phyloP scores from a whole-genome alignment of 2,797 vertebrate genomes.

The Sebastes minor region DNA sequence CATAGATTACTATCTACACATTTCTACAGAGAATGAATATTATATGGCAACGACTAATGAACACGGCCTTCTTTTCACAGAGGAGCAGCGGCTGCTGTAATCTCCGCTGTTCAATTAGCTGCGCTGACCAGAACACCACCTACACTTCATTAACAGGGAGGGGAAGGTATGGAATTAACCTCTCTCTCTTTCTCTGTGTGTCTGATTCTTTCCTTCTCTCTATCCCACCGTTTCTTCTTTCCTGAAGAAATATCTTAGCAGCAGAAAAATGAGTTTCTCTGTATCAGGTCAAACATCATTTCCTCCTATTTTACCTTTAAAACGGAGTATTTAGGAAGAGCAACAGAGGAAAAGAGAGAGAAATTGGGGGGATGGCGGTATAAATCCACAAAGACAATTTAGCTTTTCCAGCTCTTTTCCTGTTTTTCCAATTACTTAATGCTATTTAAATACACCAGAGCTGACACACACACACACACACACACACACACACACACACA shows the following conservation, averaged over 20 bases:
- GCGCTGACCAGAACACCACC: constrained; percentile 62
- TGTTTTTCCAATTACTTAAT: constrained; percentile 78
- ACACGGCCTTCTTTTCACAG: constrained; percentile 68
- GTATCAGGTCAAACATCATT: constrained; percentile 63
- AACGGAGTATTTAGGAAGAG: constrained; percentile 57
- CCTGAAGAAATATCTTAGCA: constrained; percentile 51
- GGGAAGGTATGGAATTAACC: constrained; percentile 62
- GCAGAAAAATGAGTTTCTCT: constrained; percentile 56
- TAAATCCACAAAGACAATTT: constrained; percentile 69
- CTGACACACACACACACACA: constrained; percentile 37
- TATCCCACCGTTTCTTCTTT: constrained; percentile 24
- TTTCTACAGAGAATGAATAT: constrained; percentile 70
- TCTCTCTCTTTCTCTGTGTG: neutral
- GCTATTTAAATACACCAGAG: constrained; percentile 74
- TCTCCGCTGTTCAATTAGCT: constrained; percentile 79
- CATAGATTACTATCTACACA: constrained; percentile 61
- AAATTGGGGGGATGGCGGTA: neutral
- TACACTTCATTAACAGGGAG: constrained; percentile 75
- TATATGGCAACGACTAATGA: constrained; percentile 69
- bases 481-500: constrained; percentile 24
- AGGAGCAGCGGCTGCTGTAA: constrained; percentile 65
- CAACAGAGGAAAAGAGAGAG: neutral
- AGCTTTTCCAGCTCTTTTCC: constrained; percentile 56
- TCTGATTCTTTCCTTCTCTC: neutral
- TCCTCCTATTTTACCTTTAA: constrained; percentile 44